Evolutionary conservation across 2,797 vertebrate species (phyloP).

Genomic region (Scolopax rusticola): DNA sequence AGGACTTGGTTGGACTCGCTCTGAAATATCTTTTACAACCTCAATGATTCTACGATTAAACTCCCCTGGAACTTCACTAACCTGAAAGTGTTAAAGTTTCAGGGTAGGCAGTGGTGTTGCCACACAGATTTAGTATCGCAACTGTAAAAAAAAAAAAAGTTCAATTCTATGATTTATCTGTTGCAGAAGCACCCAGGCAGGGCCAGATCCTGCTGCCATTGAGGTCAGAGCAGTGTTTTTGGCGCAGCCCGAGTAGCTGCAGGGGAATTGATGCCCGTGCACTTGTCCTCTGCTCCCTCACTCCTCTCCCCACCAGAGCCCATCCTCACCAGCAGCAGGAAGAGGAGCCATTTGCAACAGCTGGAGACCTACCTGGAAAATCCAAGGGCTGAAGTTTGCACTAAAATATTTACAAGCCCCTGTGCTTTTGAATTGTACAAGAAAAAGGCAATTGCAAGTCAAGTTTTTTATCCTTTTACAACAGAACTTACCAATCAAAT

Average conservation of each 20-base stretch:
- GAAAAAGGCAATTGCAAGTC: background rate
- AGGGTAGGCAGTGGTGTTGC: background rate
- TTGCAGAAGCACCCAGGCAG: background rate
- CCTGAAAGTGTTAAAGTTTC: background rate
- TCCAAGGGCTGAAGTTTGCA: background rate
- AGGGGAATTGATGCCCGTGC: accelerated
- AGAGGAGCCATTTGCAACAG: background rate
- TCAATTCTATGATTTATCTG: background rate
- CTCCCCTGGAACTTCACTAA: background rate
- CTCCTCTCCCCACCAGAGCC: background rate
- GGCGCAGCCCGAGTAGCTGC: background rate
- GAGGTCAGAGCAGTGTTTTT: accelerated
- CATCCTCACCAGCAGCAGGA: background rate
- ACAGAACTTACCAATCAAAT: background rate
- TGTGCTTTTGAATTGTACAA: background rate
- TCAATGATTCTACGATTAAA: background rate
- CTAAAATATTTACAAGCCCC: conserved; percentile 29
- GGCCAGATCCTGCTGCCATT: background rate
- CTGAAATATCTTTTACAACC: background rate
- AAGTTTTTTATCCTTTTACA: background rate
- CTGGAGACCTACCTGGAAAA: background rate
- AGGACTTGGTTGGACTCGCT: background rate
- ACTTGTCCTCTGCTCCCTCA: background rate
- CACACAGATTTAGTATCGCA: background rate
- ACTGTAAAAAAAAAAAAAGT: background rate